Evolutionary conservation across 2,888 invertebrate species (phyloP), one percentile per base, ranked within the genome.

Genomic region (Resseliella maxima): DNA sequence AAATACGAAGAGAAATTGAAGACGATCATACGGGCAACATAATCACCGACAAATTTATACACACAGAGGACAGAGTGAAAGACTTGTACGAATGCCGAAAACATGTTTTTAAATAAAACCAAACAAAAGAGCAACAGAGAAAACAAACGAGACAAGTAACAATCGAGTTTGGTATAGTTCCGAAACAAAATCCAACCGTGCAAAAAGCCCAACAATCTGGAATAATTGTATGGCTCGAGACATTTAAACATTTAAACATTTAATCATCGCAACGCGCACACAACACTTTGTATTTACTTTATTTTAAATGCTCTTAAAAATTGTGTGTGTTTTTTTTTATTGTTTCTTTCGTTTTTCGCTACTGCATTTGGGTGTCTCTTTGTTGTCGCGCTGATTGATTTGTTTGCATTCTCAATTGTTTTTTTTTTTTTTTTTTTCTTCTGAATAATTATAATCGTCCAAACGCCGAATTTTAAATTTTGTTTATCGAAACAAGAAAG

Each of bases 171-270:
- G 27, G 24, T 31, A 31, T 72, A 31, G 72, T 72, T 72, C 31
- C 31, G 15, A 72, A 72, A 15, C 31, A 72, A 72, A 12, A 41
- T 8, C 41, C 24, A 24, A 59, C 72, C 72, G 72, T 72, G 72
- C 31, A n/a, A 72, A 72, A 31, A 35, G 72, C 72, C n/a, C 24
- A 72, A 72, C 31, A 31, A 72, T 8, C 31, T 72, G 31, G 27
- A 72, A 72, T 72, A 72, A 41, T 31, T 72, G 72, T 72, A 15
- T 72, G 31, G 27, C 24, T n/a, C 31, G 35, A 72, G 72, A 72
- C 72, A 72, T 72, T 72, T 72, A 31, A 31, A 72, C 72, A 72
- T 72, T 72, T 59, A 59, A 59, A 24, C 59, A 27, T 59, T 24
- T n/a, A n/a, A 50, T 50, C 21, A 21, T 50, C 8, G 15, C 50